Evolutionary conservation across 2,113 vertebrate species (phyloP).

Genomic region (Hemiprocne comata): DNA sequence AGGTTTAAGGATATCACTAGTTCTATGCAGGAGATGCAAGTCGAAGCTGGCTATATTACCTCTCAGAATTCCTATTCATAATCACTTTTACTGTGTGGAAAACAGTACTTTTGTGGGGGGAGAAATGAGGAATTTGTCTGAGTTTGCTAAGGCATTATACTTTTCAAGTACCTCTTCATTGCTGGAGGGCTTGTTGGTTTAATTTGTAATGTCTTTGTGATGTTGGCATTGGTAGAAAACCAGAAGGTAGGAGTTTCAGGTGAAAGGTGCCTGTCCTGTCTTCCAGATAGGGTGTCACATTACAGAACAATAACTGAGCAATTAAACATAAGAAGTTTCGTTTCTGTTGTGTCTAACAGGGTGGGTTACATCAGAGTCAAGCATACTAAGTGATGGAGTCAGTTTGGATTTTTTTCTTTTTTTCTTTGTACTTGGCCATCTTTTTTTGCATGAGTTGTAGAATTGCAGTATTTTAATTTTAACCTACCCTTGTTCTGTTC

Average conservation of each 20-base stretch:
- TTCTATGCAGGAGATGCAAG: not conserved
- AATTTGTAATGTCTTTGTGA: not conserved
- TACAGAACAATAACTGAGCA: not conserved
- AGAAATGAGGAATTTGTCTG: not conserved
- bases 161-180: not conserved
- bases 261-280: not conserved
- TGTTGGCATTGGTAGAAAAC: not conserved
- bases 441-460: not conserved
- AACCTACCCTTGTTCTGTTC: not conserved
- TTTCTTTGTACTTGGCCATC: not conserved
- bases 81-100: not conserved
- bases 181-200: not conserved
- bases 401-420: not conserved
- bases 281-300: rapidly evolving
- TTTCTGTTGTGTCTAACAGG: not conserved
- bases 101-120: not conserved
- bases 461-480: not conserved
- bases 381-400: not conserved
- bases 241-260: not conserved
- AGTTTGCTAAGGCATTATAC: not conserved
- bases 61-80: not conserved
- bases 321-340: not conserved
- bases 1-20: not conserved
- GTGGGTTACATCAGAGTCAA: not conserved
- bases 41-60: not conserved